Percentiles rank a stretch among this genome's conserved stretches.
Evolutionary conservation across 2,113 vertebrate species (phyloP).

Genomic region (Myxocyprinus asiaticus): DNA sequence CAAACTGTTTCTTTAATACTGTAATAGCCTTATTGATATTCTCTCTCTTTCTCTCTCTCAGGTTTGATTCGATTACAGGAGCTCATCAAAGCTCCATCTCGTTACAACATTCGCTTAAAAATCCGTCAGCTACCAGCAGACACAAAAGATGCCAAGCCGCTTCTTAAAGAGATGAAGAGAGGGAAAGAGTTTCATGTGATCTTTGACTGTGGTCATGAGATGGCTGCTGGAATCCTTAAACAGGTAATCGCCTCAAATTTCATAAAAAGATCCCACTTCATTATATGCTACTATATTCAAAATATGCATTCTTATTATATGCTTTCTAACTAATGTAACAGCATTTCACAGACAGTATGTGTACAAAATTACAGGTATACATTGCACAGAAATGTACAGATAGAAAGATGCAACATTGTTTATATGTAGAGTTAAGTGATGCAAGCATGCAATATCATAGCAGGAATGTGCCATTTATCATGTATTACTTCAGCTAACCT

Average conservation of each 20-base stretch:
- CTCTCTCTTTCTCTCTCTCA: constrained; percentile 57
- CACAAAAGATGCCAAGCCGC: constrained; percentile 94
- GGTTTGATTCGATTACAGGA: constrained; percentile 98
- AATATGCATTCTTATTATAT: too few species aligned
- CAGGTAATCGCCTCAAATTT: constrained; percentile 77
- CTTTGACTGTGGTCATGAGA: constrained; percentile 97
- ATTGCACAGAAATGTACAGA: too few species aligned
- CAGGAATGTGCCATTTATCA: too few species aligned
- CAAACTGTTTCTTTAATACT: constrained; percentile 10
- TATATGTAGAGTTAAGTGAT: too few species aligned
- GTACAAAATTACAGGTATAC: too few species aligned
- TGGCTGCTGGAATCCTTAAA: constrained; percentile 96
- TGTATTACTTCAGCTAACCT: too few species aligned
- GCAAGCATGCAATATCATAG: too few species aligned
- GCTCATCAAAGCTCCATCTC: constrained; percentile 96
- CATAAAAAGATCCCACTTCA: too few species aligned
- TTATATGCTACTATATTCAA: too few species aligned
- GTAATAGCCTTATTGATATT: constrained; percentile 28
- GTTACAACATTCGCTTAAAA: constrained; percentile 96
- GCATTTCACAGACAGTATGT: too few species aligned
- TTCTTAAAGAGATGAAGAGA: constrained; percentile 98
- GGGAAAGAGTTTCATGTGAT: constrained; percentile 98
- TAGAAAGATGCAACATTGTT: too few species aligned
- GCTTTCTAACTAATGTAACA: too few species aligned
- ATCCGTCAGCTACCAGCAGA: constrained; percentile 94